Evolutionary conservation across 2,888 invertebrate genomes (phyloP).

Genomic region (Hypomecis atomaria): DNA sequence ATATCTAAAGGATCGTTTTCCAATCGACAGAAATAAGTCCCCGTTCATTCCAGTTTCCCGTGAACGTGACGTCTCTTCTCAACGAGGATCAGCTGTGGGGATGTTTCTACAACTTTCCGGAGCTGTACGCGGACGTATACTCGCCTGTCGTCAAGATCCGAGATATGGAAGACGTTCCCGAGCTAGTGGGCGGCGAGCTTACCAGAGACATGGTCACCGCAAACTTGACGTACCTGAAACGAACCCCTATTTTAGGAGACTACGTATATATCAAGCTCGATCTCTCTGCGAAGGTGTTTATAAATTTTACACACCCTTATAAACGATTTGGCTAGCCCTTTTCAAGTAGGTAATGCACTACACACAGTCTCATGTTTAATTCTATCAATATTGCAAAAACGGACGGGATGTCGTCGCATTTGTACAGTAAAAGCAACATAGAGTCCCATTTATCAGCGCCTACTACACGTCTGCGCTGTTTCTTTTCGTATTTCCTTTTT

Average conservation of each 20-base stretch:
- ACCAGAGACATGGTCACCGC: slow-evolving; percentile 81
- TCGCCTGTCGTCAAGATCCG: slow-evolving; percentile 66
- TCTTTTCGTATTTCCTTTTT: slow-evolving; percentile 17
- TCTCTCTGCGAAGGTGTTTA: slow-evolving; percentile 67
- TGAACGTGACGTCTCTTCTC: slow-evolving; percentile 64
- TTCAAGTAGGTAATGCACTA: neutral
- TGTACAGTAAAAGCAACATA: neutral
- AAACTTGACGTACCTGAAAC: slow-evolving; percentile 80
- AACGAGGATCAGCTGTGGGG: slow-evolving; percentile 76
- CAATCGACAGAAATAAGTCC: slow-evolving; percentile 3
- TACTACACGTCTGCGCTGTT: slow-evolving; percentile 4
- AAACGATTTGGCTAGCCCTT: slow-evolving; percentile 2
- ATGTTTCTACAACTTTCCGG: slow-evolving; percentile 75
- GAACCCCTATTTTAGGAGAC: slow-evolving; percentile 81
- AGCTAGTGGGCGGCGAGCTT: slow-evolving; percentile 74
- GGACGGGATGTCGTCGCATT: neutral
- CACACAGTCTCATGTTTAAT: slow-evolving; percentile 1
- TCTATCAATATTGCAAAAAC: slow-evolving; percentile 3
- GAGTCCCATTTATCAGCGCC: neutral
- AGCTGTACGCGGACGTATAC: slow-evolving; percentile 66
- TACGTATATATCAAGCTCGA: slow-evolving; percentile 84
- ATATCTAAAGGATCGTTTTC: slow-evolving; percentile 1
- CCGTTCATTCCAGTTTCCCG: slow-evolving; percentile 61
- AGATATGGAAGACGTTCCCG: slow-evolving; percentile 58
- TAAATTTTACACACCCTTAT: neutral